Evolutionary conservation across 2,113 vertebrate species (phyloP).

Genomic region (Sander lucioperca): DNA sequence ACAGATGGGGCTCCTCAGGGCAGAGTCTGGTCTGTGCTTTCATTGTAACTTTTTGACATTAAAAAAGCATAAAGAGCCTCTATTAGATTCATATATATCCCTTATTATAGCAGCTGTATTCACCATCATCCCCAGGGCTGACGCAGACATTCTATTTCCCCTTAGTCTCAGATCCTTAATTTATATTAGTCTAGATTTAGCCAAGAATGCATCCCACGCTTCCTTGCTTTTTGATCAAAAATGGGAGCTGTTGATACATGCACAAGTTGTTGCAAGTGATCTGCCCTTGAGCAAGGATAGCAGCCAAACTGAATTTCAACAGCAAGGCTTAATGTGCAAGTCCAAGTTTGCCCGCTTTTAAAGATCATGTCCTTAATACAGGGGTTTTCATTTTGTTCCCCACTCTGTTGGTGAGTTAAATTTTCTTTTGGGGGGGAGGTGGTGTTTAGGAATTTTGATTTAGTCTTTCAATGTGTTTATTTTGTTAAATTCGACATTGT

Average conservation of each 20-base stretch:
- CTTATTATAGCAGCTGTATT: conserved; percentile 23
- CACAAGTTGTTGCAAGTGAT: conserved; percentile 12
- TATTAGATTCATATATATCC: conserved; percentile 12
- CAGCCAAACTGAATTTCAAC: conserved; percentile 36
- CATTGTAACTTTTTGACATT: conserved; percentile 8
- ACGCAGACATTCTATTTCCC: neutral
- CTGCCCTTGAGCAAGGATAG: conserved; percentile 44
- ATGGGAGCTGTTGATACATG: conserved; percentile 33
- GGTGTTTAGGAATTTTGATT: neutral
- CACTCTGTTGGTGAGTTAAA: neutral
- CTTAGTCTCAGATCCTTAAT: conserved; percentile 4
- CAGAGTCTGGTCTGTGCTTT: neutral
- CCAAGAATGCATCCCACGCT: conserved; percentile 5
- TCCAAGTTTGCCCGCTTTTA: neutral
- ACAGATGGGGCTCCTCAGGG: conserved; percentile 1
- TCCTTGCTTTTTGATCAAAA: neutral
- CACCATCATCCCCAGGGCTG: conserved; percentile 10
- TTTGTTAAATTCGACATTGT: neutral
- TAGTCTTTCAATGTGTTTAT: neutral
- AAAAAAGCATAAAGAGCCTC: neutral
- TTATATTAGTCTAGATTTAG: conserved; percentile 17
- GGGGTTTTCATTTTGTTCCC: neutral
- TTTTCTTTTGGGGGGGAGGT: neutral
- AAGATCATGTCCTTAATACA: neutral
- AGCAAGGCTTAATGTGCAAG: neutral